Evolutionary conservation across 1,140 invertebrate genomes (phyloP), one percentile per base, ranked within the genome.

Genomic region (Caenorhabditis latens): DNA sequence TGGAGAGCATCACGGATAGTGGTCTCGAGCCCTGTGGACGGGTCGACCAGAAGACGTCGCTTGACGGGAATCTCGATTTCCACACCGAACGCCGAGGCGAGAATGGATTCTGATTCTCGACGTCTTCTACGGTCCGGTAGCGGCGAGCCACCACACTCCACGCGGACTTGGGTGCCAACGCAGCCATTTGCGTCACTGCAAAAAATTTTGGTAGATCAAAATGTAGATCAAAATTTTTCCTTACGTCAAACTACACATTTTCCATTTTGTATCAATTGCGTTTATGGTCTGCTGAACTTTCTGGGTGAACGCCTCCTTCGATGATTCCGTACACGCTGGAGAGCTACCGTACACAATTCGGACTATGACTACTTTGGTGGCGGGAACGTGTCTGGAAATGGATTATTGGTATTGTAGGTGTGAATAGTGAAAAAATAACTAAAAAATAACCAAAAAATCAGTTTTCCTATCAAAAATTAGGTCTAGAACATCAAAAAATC

Each of bases 231-330:
- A 24, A 55, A 48, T 53, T 19, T 58, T 58, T 6, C 46, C 75
- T 53, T 48, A 86, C 86, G 71, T 75, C 24, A 86, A 43, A 83
- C 58, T 65, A 43, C 87, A 87, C 91, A 92, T 86, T 90, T 90
- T 84, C 90, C 87, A 91, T 88, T 92, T 91, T 24, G 83, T 86
- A 75, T 92, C 90, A 11, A 92, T 79, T 5, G 88, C 85, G 40
- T 90, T 79, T 61, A 92, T 87, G 13, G 89, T 85, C 43, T 89
- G 67, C 9, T 82, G 24, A 21, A 92, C 57, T 40, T 90, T 90
- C 65, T 93, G 89, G 19, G 84, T 86, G 32, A 92, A 63, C 4
- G 90, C 91, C 16, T 89, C 88, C 53, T 90, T 92, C 13, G 90
- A 87, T 14, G 91, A 90, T 32, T 85, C 48, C 83, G 90, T 93